A percentile compares a stretch with the other conserved stretches of the same genome.
phyloP scores from a whole-genome alignment of 2,797 vertebrate genomes.

The Oryzias dopingdopingensis region DNA sequence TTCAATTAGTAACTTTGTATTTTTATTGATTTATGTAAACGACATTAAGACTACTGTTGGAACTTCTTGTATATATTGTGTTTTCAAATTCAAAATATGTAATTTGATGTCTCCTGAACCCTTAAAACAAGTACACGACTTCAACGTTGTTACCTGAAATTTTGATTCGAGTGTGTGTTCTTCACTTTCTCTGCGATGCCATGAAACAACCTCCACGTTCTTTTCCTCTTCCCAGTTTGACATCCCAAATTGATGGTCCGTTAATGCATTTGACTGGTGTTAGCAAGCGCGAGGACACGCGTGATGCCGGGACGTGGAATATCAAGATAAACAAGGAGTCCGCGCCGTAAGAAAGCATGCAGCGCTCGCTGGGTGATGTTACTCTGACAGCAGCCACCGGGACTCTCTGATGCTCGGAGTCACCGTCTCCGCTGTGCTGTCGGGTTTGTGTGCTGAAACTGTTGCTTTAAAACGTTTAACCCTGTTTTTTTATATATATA shows the following conservation, averaged over 20 bases:
- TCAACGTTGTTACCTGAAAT: not conserved
- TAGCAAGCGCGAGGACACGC: not conserved
- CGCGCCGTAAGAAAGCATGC: conserved; percentile 24
- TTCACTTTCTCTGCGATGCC: accelerated
- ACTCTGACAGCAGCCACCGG: not conserved
- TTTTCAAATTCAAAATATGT: no score
- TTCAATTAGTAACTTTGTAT: no score
- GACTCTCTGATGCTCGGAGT: conserved; percentile 1
- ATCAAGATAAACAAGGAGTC: not conserved
- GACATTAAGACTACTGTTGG: no score
- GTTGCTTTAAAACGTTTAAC: no score
- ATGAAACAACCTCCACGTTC: conserved; percentile 9
- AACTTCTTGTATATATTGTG: no score
- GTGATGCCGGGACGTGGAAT: conserved; percentile 13
- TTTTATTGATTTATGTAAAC: no score
- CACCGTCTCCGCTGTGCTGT: not conserved
- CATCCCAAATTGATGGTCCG: conserved; percentile 13
- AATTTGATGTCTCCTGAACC: no score
- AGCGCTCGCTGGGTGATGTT: no score
- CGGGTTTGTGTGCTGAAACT: conserved; percentile 27
- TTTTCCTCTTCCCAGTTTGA: not conserved
- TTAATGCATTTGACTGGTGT: not conserved
- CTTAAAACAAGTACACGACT: not conserved
- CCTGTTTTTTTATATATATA: no score
- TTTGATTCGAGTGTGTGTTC: conserved; percentile 26